These are phyloP conservation scores for Drosophila yakuba DNA, from an alignment of 1,140 invertebrate species.

Conservation along the genomic window DNA sequence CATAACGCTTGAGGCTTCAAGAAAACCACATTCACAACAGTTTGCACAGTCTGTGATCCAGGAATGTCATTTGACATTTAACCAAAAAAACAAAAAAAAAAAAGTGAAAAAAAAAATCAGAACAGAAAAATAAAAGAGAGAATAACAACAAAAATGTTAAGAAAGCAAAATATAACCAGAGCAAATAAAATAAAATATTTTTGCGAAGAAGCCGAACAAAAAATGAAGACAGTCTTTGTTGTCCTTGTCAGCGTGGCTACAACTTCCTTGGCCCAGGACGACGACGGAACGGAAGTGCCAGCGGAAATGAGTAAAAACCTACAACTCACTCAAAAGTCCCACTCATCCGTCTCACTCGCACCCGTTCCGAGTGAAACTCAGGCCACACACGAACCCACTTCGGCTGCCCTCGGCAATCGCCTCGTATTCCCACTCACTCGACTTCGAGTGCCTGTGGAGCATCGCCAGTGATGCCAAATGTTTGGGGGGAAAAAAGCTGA, in stretches of 20 bases:
- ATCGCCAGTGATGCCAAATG: constrained; percentile 10
- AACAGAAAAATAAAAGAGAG: constrained; percentile 4
- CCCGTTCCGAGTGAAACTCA: constrained; percentile 22
- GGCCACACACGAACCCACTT: constrained; percentile 5
- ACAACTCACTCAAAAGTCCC: constrained; percentile 33
- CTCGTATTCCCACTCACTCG: constrained; percentile 33
- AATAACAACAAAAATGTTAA: not conserved
- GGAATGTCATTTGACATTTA: constrained; percentile 37
- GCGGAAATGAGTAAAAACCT: constrained; percentile 69
- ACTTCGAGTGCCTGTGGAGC: constrained; percentile 14
- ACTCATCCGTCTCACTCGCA: not conserved
- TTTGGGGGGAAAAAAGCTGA: not conserved
- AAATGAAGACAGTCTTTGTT: constrained; percentile 37
- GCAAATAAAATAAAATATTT: constrained; percentile 19
- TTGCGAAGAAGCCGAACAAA: constrained; percentile 16
- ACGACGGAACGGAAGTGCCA: constrained; percentile 65
- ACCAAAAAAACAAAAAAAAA: not conserved
- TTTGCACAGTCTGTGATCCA: constrained; percentile 40
- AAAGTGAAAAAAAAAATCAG: too few species aligned
- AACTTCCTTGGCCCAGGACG: constrained; percentile 69
- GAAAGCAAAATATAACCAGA: not conserved
- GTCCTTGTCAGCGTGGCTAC: constrained; percentile 55
- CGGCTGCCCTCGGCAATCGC: constrained; percentile 20
- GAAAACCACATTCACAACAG: constrained; percentile 41
- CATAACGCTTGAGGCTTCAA: constrained; percentile 20